Conservation (phyloP, 2,797 vertebrate species). For the Leuciscus waleckii region DNA sequence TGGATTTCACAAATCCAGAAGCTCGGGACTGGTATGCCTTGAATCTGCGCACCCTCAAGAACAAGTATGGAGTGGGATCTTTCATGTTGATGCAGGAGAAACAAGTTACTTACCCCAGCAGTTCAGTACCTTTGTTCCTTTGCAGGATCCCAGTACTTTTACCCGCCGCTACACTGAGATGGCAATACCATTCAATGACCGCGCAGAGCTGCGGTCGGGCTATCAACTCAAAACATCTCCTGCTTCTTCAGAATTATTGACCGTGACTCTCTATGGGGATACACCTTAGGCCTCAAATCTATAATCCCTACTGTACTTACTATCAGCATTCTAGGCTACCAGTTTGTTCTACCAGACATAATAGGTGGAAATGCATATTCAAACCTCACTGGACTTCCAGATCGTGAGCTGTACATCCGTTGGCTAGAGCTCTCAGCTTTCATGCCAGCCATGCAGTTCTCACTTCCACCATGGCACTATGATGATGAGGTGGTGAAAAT, state of each 20-base stretch:
- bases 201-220: constrained; percentile 86
- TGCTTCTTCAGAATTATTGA: constrained; percentile 95
- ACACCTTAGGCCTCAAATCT: constrained; percentile 91
- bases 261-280: constrained; percentile 93
- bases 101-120: constrained; percentile 90
- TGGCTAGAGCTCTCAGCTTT: constrained; percentile 95
- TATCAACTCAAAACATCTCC: constrained; percentile 94
- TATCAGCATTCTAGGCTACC: constrained; percentile 86
- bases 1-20: constrained; percentile 93
- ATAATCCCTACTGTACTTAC: constrained; percentile 91
- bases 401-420: constrained; percentile 92
- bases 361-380: constrained; percentile 87
- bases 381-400: constrained; percentile 80
- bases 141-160: constrained; percentile 88
- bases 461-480: constrained; percentile 92
- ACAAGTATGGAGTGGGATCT: constrained; percentile 84
- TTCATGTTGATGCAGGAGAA: constrained; percentile 94
- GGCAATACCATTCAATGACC: constrained; percentile 85
- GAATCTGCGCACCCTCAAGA: constrained; percentile 80
- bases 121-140: constrained; percentile 83
- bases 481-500: constrained; percentile 89
- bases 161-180: constrained; percentile 89
- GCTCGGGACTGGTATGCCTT: constrained; percentile 88
- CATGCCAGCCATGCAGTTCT: constrained; percentile 97
- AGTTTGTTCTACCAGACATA: constrained; percentile 87